Percentiles rank a stretch among this genome's conserved stretches.
Evolutionary conservation across 2,797 vertebrate genomes (phyloP).

Genomic region (Lacerta viridis): DNA sequence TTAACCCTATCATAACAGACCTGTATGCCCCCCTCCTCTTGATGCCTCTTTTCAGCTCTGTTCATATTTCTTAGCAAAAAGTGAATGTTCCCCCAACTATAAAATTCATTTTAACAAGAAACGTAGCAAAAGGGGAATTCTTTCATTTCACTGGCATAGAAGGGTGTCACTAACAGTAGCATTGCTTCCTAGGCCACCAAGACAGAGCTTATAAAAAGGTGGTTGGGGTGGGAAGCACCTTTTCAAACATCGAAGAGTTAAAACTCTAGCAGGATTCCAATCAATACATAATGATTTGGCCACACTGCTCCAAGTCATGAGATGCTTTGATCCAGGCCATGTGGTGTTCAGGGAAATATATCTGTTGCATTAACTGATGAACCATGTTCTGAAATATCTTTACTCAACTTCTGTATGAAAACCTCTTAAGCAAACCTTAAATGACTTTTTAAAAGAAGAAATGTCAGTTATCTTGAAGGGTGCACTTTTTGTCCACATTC

Average conservation of each 20-base stretch:
- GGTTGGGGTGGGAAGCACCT: neutral
- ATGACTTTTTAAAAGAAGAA: conserved; percentile 64
- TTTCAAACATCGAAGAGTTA: conserved; percentile 69
- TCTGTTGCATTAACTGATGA: conserved; percentile 81
- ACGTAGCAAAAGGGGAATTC: conserved; percentile 46
- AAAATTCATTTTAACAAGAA: conserved; percentile 29
- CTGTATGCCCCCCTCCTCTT: neutral
- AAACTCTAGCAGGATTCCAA: conserved; percentile 78
- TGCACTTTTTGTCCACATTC: conserved; percentile 55
- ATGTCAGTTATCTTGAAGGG: conserved; percentile 65
- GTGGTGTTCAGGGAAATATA: conserved; percentile 80
- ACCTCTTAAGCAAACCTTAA: conserved; percentile 69
- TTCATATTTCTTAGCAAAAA: neutral
- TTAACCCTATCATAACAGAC: conserved; percentile 51
- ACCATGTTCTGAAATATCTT: conserved; percentile 79
- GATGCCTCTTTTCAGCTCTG: neutral
- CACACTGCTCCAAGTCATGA: conserved; percentile 84
- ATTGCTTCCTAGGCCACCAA: conserved; percentile 35
- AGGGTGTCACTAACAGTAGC: conserved; percentile 38
- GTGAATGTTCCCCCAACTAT: conserved; percentile 18
- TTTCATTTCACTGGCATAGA: conserved; percentile 28
- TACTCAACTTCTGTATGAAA: conserved; percentile 71
- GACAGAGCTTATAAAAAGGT: conserved; percentile 40
- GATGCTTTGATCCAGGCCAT: conserved; percentile 86
- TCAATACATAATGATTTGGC: conserved; percentile 90